Conservation (phyloP, 1,140 invertebrate genomes). For the Anastrepha ludens region DNA sequence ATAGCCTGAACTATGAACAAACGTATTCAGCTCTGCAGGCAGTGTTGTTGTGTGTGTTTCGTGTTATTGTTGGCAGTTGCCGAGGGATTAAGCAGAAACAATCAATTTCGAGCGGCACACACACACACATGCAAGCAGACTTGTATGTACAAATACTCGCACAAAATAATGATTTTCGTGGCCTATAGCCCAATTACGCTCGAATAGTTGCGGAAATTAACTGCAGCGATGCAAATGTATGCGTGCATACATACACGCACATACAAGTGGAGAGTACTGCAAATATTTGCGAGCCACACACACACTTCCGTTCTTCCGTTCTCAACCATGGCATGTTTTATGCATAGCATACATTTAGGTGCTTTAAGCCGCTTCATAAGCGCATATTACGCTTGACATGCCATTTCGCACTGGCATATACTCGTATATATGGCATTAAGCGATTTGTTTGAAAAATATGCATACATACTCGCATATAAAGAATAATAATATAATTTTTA, state of each 20-base stretch:
- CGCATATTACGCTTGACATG: slow-evolving; percentile 32
- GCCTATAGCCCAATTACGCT: slow-evolving; percentile 29
- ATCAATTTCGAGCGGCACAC: slow-evolving; percentile 36
- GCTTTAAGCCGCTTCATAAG: slow-evolving; percentile 40
- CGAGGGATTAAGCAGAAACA: slow-evolving; percentile 47
- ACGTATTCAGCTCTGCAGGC: not conserved
- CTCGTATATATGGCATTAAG: not conserved
- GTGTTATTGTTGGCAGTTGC: slow-evolving; percentile 1
- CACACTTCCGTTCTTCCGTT: not conserved
- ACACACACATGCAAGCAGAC: not conserved
- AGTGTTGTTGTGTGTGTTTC: not conserved
- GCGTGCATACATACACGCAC: not conserved
- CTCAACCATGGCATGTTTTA: not conserved
- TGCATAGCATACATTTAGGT: slow-evolving; percentile 32
- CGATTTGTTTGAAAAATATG: not conserved
- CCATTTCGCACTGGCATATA: not conserved
- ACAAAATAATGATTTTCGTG: not conserved
- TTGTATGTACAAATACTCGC: not conserved
- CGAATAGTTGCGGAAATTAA: slow-evolving; percentile 40
- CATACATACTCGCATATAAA: not conserved
- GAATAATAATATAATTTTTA: not conserved
- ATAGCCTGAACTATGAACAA: not conserved
- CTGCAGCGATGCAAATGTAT: not conserved
- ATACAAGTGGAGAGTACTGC: too few species aligned
- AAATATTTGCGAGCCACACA: not conserved